Percentiles rank a stretch among this genome's conserved stretches.
phyloP scores from a whole-genome alignment of 2,888 invertebrate species.

The Diadegma fenestrale region DNA sequence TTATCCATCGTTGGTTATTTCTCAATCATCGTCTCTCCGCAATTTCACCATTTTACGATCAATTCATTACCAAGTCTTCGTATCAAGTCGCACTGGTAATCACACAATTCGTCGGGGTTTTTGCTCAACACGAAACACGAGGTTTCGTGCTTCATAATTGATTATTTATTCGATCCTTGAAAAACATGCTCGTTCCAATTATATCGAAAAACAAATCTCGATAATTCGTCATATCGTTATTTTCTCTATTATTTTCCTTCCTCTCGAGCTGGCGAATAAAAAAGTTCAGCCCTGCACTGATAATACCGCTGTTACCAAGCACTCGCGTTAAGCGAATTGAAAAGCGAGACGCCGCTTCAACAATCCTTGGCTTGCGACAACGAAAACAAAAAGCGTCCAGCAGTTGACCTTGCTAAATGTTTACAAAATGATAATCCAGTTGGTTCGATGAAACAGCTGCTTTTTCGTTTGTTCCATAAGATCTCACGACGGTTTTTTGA shows the following conservation, averaged over 20 bases:
- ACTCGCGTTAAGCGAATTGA: slow-evolving; percentile 21
- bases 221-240: neutral
- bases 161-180: neutral
- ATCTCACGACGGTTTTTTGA: neutral
- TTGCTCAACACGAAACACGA: neutral
- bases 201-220: neutral
- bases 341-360: neutral
- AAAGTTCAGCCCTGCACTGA: neutral
- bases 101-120: neutral
- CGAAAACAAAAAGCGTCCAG: neutral
- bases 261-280: neutral
- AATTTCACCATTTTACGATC: neutral
- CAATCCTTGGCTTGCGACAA: neutral
- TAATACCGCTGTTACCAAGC: slow-evolving; percentile 44
- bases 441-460: neutral
- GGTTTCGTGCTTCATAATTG: slow-evolving; percentile 7
- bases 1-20: slow-evolving; percentile 28
- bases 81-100: neutral
- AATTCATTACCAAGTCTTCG: neutral
- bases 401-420: too few relatives aligned
- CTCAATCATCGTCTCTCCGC: slow-evolving; percentile 15
- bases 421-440: neutral
- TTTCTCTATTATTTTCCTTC: neutral
- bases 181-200: neutral
- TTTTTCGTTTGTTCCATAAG: neutral